Conservation (phyloP, 2,113 vertebrate genomes). For the Piaya cayana region DNA sequence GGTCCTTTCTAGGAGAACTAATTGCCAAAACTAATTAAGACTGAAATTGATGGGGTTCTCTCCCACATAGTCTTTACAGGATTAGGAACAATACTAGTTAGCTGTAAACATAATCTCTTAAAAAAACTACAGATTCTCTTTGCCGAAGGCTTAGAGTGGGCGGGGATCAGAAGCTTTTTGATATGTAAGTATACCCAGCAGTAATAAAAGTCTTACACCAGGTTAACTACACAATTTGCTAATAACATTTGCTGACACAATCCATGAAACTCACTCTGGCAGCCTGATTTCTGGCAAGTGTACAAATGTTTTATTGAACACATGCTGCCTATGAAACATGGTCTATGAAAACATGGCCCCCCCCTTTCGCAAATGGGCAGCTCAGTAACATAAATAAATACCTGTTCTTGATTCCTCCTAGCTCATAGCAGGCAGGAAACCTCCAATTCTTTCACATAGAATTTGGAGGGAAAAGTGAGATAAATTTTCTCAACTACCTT, state of each 20-base stretch:
- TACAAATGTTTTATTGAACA: slow-evolving; percentile 71
- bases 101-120: slow-evolving; percentile 58
- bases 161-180: slow-evolving; percentile 58
- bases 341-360: slow-evolving; percentile 58
- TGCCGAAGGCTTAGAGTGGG: slow-evolving; percentile 49
- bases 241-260: slow-evolving; percentile 73
- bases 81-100: slow-evolving; percentile 69
- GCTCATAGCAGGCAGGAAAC: neutral
- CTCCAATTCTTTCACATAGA: neutral
- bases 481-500: neutral
- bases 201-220: slow-evolving; percentile 72
- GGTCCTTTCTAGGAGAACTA: slow-evolving; percentile 49
- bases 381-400: slow-evolving; percentile 47
- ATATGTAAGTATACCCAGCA: slow-evolving; percentile 61
- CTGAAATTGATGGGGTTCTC: slow-evolving; percentile 46
- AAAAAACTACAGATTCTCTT: slow-evolving; percentile 66
- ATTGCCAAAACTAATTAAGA: slow-evolving; percentile 67
- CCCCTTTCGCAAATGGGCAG: slow-evolving; percentile 9
- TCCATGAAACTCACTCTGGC: slow-evolving; percentile 67
- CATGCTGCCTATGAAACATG: slow-evolving; percentile 58
- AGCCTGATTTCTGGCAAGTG: slow-evolving; percentile 62
- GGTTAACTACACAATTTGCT: slow-evolving; percentile 72
- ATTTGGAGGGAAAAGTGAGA: neutral
- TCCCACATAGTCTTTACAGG: slow-evolving; percentile 59
- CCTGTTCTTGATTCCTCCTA: neutral